Evolutionary conservation across 1,140 invertebrate species (phyloP).

Genomic region (Eurosta solidaginis): DNA sequence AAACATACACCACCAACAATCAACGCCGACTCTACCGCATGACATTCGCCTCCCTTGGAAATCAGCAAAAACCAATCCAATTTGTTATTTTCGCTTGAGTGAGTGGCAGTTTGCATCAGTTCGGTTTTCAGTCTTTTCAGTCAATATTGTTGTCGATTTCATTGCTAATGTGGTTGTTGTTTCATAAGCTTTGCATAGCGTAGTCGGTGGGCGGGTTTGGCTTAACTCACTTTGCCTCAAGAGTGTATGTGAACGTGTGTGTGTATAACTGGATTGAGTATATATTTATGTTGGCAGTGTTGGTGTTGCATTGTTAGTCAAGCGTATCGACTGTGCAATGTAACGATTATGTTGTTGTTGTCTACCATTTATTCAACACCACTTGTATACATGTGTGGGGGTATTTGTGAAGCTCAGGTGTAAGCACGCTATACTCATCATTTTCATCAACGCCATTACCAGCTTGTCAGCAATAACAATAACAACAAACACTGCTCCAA

Average conservation of each 20-base stretch:
- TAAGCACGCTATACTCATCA: constrained; percentile 4
- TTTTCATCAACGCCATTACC: constrained; percentile 3
- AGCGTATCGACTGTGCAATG: background rate
- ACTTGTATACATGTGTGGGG: background rate
- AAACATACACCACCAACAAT: background rate
- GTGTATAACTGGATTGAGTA: background rate
- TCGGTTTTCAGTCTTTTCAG: constrained; percentile 49
- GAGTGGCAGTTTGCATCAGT: constrained; percentile 60
- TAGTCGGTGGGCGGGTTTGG: constrained; percentile 19
- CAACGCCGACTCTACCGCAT: background rate
- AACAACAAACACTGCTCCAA: constrained; percentile 14
- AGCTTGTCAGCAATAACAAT: constrained; percentile 1
- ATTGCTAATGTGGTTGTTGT: constrained; percentile 31
- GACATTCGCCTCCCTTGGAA: constrained; percentile 45
- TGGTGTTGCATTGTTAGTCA: background rate
- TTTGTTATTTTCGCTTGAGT: constrained; percentile 60
- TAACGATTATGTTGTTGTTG: background rate
- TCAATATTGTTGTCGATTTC: constrained; percentile 14
- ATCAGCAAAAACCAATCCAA: constrained; percentile 61
- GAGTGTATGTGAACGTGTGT: constrained; percentile 2
- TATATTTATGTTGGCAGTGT: background rate
- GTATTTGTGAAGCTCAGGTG: constrained; percentile 2
- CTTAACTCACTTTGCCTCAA: background rate
- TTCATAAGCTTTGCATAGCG: background rate
- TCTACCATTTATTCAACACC: background rate